A percentile compares a stretch with the other conserved stretches of the same genome.
These are phyloP conservation scores for Pelecanoides urinatrix DNA, from an alignment of 2,113 vertebrate species.

Conservation along the genomic window DNA sequence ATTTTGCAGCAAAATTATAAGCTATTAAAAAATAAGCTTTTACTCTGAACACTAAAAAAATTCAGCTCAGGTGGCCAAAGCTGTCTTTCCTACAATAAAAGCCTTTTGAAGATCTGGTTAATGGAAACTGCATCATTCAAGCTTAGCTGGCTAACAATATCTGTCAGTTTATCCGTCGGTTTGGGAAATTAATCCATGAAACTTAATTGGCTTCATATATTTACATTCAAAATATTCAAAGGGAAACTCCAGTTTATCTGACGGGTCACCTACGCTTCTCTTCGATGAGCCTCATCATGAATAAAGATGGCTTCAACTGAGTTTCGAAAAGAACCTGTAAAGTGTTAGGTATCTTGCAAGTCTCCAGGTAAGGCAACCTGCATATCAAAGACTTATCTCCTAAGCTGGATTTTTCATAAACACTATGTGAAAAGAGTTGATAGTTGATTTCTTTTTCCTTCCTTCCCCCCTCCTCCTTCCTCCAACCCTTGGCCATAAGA, in stretches of 20 bases:
- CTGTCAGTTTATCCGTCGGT: background rate
- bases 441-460: background rate
- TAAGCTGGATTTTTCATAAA: background rate
- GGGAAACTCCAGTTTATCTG: background rate
- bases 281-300: background rate
- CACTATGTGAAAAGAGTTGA: background rate
- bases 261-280: background rate
- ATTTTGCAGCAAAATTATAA: background rate
- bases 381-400: background rate
- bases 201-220: slow-evolving; percentile 28
- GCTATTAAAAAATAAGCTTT: background rate
- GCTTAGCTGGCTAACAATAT: background rate
- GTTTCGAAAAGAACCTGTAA: background rate
- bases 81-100: background rate
- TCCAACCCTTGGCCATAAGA: background rate
- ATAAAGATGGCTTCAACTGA: background rate
- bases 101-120: background rate
- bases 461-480: background rate
- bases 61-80: background rate
- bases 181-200: slow-evolving; percentile 28
- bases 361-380: background rate
- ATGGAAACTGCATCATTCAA: background rate
- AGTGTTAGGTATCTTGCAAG: background rate
- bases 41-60: background rate
- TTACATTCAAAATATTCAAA: background rate